These are phyloP conservation scores for Drosophila lacertosa DNA, from an alignment of 1,140 invertebrate genomes.

Conservation along the genomic window DNA sequence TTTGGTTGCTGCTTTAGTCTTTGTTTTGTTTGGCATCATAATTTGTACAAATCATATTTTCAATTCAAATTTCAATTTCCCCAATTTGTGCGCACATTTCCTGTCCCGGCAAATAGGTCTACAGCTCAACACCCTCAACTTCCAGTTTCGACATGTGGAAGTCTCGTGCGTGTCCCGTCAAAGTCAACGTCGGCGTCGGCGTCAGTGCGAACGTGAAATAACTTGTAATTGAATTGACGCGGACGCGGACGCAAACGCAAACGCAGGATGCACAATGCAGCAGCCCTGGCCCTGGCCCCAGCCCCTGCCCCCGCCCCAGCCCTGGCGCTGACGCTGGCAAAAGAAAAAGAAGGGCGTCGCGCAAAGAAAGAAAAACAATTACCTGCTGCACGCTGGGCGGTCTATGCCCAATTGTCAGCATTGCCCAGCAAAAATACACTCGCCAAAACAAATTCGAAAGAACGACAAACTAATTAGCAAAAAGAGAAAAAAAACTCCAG, in stretches of 20 bases:
- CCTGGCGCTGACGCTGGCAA: background rate
- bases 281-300: background rate
- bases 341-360: constrained; percentile 15
- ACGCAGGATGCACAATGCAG: constrained; percentile 59
- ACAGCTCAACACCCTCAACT: background rate
- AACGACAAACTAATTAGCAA: no score
- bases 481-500: no score
- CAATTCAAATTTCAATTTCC: constrained; percentile 77
- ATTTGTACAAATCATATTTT: constrained; percentile 62
- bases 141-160: constrained; percentile 43
- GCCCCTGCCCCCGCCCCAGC: no score
- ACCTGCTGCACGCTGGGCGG: constrained; percentile 65
- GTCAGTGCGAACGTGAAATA: constrained; percentile 54
- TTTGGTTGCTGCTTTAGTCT: background rate
- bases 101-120: constrained; percentile 35
- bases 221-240: constrained; percentile 78
- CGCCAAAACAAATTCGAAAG: no score
- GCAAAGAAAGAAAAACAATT: constrained; percentile 74
- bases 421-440: background rate
- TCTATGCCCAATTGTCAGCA: constrained; percentile 31
- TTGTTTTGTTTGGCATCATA: constrained; percentile 22
- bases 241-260: constrained; percentile 66
- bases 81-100: constrained; percentile 67
- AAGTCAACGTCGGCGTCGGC: constrained; percentile 15
- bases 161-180: constrained; percentile 43